phyloP scores from a whole-genome alignment of 1,140 invertebrate species.

The Solenopsis invicta region DNA sequence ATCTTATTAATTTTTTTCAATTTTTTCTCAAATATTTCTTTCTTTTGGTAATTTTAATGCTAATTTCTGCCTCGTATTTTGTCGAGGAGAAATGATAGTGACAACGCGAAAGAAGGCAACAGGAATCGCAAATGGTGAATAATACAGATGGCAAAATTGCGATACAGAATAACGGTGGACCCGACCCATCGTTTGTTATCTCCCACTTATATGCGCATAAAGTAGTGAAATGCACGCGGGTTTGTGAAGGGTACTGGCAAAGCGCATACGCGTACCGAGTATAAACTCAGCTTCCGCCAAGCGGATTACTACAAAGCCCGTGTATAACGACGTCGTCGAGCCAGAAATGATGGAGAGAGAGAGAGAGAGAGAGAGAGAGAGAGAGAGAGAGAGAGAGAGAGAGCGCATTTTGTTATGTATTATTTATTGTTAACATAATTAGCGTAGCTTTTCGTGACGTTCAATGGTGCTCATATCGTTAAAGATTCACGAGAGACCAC shows the following conservation, averaged over 20 bases:
- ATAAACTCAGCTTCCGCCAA: slow-evolving; percentile 43
- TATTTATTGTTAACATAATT: slow-evolving; percentile 50
- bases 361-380: neutral
- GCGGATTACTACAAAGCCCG: slow-evolving; percentile 50
- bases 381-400: neutral
- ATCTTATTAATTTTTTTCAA: neutral
- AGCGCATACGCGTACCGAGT: slow-evolving; percentile 28
- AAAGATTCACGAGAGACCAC: neutral
- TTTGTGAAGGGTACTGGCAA: neutral
- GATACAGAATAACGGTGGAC: slow-evolving; percentile 37
- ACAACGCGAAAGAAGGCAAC: neutral
- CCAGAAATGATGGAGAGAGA: neutral
- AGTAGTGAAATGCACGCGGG: slow-evolving; percentile 27
- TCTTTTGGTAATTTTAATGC: neutral
- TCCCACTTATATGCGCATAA: slow-evolving; percentile 55
- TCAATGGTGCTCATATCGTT: slow-evolving; percentile 20
- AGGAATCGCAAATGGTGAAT: neutral
- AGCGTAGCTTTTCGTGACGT: neutral
- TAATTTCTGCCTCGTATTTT: neutral
- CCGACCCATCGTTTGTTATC: slow-evolving; percentile 39
- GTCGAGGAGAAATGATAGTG: neutral
- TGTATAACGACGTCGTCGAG: neutral
- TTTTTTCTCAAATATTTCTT: neutral
- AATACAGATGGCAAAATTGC: slow-evolving; percentile 23
- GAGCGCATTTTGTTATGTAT: neutral